These are phyloP conservation scores for Scaptomyza cyrtandrae DNA, from an alignment of 2,888 invertebrate species.

Conservation along the genomic window DNA sequence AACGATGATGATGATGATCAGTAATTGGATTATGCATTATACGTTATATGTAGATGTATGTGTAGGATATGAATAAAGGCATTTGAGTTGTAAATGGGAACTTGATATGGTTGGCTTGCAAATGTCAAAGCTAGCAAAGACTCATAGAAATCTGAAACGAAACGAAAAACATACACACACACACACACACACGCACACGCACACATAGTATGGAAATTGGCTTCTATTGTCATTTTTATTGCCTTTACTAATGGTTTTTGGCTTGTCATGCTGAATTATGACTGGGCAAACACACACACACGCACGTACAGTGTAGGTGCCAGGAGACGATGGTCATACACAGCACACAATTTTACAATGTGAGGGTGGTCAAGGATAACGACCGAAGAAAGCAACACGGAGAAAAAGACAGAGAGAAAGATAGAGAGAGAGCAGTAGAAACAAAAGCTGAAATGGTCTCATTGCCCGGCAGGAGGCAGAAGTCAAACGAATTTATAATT, in stretches of 20 bases:
- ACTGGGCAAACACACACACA: slow-evolving; percentile 46
- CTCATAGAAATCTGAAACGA: slow-evolving; percentile 26
- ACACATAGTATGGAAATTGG: slow-evolving; percentile 77
- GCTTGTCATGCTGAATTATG: slow-evolving; percentile 78
- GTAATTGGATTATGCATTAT: slow-evolving; percentile 54
- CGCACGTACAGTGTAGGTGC: slow-evolving; percentile 49
- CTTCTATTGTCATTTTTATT: slow-evolving; percentile 80
- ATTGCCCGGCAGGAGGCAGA: slow-evolving; percentile 69
- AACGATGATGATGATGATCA: slow-evolving; percentile 50
- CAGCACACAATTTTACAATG: slow-evolving; percentile 31
- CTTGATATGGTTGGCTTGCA: slow-evolving; percentile 39
- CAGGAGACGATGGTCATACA: slow-evolving; percentile 48
- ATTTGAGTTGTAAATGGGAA: slow-evolving; percentile 43
- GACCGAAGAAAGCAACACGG: slow-evolving; percentile 33
- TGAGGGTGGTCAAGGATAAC: slow-evolving; percentile 80
- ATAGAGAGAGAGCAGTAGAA: slow-evolving; percentile 18
- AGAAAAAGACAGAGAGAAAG: not conserved
- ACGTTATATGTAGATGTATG: slow-evolving; percentile 7
- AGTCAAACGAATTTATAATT: slow-evolving; percentile 80
- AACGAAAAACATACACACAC: not conserved
- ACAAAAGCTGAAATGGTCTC: slow-evolving; percentile 41
- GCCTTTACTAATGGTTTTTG: slow-evolving; percentile 79
- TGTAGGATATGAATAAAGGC: slow-evolving; percentile 5
- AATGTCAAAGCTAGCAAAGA: slow-evolving; percentile 21
- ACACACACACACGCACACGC: slow-evolving; percentile 32